Conservation (phyloP, 1,140 invertebrate species). For the Muscidifurax raptorellus region DNA sequence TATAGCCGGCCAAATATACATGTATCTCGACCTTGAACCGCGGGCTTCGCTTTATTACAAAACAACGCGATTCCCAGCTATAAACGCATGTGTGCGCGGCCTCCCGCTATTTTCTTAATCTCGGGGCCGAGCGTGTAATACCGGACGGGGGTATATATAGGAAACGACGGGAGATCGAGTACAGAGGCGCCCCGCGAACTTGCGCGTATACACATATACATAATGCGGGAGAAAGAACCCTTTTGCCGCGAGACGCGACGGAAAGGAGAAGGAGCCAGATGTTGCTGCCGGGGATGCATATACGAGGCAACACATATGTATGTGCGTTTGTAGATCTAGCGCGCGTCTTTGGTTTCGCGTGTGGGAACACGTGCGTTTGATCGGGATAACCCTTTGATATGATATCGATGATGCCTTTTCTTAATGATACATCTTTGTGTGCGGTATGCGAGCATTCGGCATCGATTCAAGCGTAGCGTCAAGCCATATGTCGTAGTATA, state of each 20-base stretch:
- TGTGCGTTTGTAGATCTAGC: not conserved
- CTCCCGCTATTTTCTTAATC: conserved; percentile 71
- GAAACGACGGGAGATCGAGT: conserved; percentile 4
- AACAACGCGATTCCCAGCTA: conserved; percentile 33
- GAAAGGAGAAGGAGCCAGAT: conserved; percentile 16
- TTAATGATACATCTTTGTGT: too few species aligned
- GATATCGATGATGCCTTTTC: too few species aligned
- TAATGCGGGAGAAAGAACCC: not conserved
- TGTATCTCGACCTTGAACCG: not conserved
- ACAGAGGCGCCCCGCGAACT: not conserved
- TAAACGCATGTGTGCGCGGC: conserved; percentile 42
- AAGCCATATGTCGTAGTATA: too few species aligned
- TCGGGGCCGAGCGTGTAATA: conserved; percentile 30
- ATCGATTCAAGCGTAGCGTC: too few species aligned
- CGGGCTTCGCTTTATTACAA: not conserved
- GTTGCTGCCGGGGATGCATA: not conserved
- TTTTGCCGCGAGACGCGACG: not conserved
- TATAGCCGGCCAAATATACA: too few species aligned
- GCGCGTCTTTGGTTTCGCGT: too few species aligned
- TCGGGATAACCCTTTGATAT: too few species aligned
- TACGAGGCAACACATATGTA: too few species aligned
- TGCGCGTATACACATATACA: not conserved
- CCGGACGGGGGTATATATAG: not conserved
- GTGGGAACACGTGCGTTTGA: too few species aligned
- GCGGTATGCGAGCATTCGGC: too few species aligned